Conservation (phyloP, 2,113 vertebrate genomes). For the Gallinago jamesoni region DNA sequence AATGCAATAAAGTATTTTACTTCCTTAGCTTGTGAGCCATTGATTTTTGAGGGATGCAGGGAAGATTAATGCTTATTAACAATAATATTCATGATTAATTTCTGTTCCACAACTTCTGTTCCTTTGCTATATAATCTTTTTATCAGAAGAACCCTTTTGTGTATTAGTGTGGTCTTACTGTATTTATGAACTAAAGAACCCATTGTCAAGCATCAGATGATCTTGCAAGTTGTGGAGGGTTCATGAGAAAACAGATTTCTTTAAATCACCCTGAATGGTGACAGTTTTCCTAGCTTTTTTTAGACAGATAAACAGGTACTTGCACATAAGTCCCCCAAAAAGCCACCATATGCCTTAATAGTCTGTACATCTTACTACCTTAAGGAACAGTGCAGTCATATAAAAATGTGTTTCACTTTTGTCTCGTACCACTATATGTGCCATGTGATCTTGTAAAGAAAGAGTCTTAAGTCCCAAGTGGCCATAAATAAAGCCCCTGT, state of each 20-base stretch:
- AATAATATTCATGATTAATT: neutral
- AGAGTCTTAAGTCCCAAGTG: neutral
- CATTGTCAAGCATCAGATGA: neutral
- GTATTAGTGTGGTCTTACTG: neutral
- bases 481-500: neutral
- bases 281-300: neutral
- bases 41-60: neutral
- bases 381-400: neutral
- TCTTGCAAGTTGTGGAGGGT: neutral
- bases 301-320: neutral
- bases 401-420: neutral
- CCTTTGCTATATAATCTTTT: neutral
- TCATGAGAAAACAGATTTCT: neutral
- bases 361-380: neutral
- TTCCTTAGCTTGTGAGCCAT: neutral
- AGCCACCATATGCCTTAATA: rapidly evolving
- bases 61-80: neutral
- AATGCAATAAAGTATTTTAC: neutral
- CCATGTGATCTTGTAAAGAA: neutral
- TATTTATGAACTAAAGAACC: neutral
- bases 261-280: neutral
- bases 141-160: neutral
- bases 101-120: neutral
- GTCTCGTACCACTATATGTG: neutral
- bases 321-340: neutral